Percentiles rank a stretch among this genome's conserved stretches.
phyloP scores from a whole-genome alignment of 1,140 invertebrate genomes.

The Ceratosolen solmsi region DNA sequence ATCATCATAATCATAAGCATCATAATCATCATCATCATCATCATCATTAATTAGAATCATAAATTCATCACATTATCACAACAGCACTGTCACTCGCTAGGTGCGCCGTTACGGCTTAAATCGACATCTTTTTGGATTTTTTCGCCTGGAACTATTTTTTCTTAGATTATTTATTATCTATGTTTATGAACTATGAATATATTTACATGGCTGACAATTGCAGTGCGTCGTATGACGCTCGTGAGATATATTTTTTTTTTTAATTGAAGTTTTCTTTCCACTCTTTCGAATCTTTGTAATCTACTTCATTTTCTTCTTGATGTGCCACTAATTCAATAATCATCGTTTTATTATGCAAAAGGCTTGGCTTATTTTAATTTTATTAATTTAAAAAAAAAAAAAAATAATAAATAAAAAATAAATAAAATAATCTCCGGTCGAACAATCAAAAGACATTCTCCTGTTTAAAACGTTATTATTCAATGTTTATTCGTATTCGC shows the following conservation, averaged over 20 bases:
- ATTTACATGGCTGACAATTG: constrained; percentile 55
- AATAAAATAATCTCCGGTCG: constrained; percentile 40
- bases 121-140: constrained; percentile 52
- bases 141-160: constrained; percentile 48
- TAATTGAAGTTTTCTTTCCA: constrained; percentile 17
- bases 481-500: background rate
- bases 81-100: constrained; percentile 57
- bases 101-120: constrained; percentile 54
- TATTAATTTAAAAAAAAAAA: background rate
- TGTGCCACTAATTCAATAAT: constrained; percentile 25
- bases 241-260: constrained; percentile 40
- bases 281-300: background rate
- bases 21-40: constrained; percentile 47
- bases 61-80: constrained; percentile 59
- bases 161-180: constrained; percentile 49
- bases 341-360: constrained; percentile 18
- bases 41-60: constrained; percentile 53
- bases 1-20: constrained; percentile 48
- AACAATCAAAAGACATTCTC: constrained; percentile 32
- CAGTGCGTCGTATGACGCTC: constrained; percentile 31
- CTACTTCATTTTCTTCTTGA: constrained; percentile 4
- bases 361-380: constrained; percentile 30
- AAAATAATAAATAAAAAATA: too few species aligned
- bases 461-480: constrained; percentile 4
- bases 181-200: constrained; percentile 51